Evolutionary conservation across 2,113 vertebrate species (phyloP), one percentile per base, ranked within the genome.

Genomic region (Vulpes ferrilata): DNA sequence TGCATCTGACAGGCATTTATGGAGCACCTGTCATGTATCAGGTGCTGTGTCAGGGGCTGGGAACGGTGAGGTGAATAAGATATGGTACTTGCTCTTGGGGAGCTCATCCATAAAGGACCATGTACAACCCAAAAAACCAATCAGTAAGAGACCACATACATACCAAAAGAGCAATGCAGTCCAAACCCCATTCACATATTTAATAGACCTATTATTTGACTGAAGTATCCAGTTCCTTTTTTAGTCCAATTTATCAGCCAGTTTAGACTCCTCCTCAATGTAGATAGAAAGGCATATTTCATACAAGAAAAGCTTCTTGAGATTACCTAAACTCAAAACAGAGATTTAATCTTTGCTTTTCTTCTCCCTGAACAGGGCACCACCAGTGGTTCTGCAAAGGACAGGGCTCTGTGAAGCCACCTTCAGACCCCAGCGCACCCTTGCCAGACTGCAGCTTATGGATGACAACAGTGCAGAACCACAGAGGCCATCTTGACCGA

Each of bases 191-290:
- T 38, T 67, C 48, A 86, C 64, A 93, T 17, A 53, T 9, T 85
- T 84, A 69, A 93, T 10, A 95, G 20, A 84, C 10, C 17, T 43
- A 69, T 59, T 43, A 38, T 85, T 87, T 95, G 74, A 76, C 65
- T 83, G 51, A 92, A 84, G 80, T 65, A 94, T 74, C 62, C 73
- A 38, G 25, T 27, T 94, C 62, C 60, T 53, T 67, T 93, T 65
- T 60, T 43, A 57, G 43, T 60, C 48, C 35, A n/a, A 4, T 53
- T 13, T 25, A 22, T 27, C 78, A 22, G 32, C 51, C 64, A 35
- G 3, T 79, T 22, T 25, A 92, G 65, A 59, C 1, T 12, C 62
- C 55, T 69, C 57, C 11, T 88, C 55, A 2, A 2, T 62, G 73
- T 35, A 27, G 59, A 7, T 53, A n/a, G 59, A 83, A 65, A 88